Evolutionary conservation across 1,140 invertebrate species (phyloP), one percentile per base, ranked within the genome.

Genomic region (Ruditapes philippinarum): DNA sequence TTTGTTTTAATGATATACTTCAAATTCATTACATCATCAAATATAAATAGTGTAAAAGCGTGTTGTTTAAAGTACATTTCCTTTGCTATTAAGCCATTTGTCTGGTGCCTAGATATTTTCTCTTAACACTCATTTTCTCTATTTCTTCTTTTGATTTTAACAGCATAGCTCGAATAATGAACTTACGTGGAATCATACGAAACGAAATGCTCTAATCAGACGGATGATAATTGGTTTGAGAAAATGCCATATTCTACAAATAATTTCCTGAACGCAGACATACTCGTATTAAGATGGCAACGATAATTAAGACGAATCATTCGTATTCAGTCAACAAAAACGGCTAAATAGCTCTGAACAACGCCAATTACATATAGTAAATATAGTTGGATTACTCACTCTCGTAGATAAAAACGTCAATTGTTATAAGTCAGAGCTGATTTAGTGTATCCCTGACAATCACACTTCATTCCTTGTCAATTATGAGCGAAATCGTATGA

Each of bases 181-280:
- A n/a, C 57, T 28, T 28, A 25, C 22, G 57, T 28, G 57, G 25
- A 62, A 62, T 28, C 22, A 14, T 62, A 62, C 57, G 25, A 28
- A 62, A 4, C 1, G n/a, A 62, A n/a, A 62, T 62, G 25, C 11
- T 78, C 74, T 49, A 36, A 51, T 78, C 45, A 78, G 74, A 78
- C 74, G 38, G 45, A 31, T 78, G 28, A 25, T 84, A 84, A 84
- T 84, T 70, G 33, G n/a, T 70, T 84, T 84, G 82, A 84, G 62
- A 38, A 36, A 73, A 65, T 84, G 82, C 82, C 82, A 84, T 84
- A 84, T 68, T 70, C 65, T 70, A 74, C 62, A 51, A 70, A 74
- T 54, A 51, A 73, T 84, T 84, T 84, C 82, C 82, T 65, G 65
- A 28, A 31, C 42, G 33, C 82, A 84, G 82, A 73, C 82, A n/a